Percentiles rank a stretch among this genome's conserved stretches.
These are phyloP conservation scores for Ernsta delagoae DNA, from an alignment of 2,888 invertebrate species.

Conservation along the genomic window DNA sequence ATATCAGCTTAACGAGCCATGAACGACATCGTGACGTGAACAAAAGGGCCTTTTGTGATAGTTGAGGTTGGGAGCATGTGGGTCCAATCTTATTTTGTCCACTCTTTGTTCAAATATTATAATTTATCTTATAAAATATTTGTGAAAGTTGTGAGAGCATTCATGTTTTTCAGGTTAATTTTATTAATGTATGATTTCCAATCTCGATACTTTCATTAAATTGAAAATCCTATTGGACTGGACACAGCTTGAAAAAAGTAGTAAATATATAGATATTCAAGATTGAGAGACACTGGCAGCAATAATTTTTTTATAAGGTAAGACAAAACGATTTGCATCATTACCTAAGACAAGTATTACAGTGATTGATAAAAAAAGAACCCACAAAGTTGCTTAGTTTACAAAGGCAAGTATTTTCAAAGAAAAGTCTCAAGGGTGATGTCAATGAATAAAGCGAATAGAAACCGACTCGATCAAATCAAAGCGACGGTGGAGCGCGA, in stretches of 20 bases:
- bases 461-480: slow-evolving; percentile 9
- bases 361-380: no score
- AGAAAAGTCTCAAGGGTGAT: slow-evolving; percentile 13
- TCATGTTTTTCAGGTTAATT: no score
- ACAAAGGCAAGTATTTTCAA: neutral
- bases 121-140: neutral
- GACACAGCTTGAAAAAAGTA: no score
- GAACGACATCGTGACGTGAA: slow-evolving; percentile 29
- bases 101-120: neutral
- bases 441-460: slow-evolving; percentile 25
- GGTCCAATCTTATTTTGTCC: neutral
- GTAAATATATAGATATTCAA: no score
- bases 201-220: no score
- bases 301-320: no score
- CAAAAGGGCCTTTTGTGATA: slow-evolving; percentile 3
- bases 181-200: no score
- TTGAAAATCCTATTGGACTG: no score
- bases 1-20: slow-evolving; percentile 43
- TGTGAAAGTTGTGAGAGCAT: no score
- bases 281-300: no score
- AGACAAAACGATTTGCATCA: no score
- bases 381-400: neutral
- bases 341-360: no score
- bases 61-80: neutral
- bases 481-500: slow-evolving; percentile 12